These are phyloP conservation scores for Maccullochella peelii DNA, from an alignment of 2,113 vertebrate species.

Conservation along the genomic window DNA sequence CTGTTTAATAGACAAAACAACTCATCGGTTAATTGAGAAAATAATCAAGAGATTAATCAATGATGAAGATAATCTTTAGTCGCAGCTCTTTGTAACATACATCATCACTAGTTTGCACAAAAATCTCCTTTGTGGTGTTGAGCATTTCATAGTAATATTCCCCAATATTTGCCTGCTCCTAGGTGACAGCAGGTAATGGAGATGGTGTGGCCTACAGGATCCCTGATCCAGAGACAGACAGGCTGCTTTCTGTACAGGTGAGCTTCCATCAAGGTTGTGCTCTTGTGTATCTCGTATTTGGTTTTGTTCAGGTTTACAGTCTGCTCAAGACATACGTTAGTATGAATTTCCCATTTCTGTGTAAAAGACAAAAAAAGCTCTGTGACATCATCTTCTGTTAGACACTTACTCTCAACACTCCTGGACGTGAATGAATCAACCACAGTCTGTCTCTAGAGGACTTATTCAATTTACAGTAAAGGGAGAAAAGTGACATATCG, in stretches of 20 bases:
- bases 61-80: background rate
- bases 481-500: background rate
- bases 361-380: too few relatives aligned
- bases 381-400: background rate
- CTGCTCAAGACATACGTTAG: background rate
- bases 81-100: too few relatives aligned
- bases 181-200: conserved; percentile 54
- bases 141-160: background rate
- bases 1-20: background rate
- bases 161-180: background rate
- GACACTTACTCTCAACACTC: background rate
- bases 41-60: background rate
- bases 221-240: background rate
- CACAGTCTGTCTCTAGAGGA: background rate
- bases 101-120: background rate
- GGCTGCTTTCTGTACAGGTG: background rate
- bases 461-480: background rate
- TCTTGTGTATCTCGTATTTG: background rate
- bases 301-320: background rate
- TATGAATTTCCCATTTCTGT: background rate
- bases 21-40: background rate
- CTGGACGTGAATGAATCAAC: background rate
- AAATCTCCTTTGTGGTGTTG: background rate
- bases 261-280: background rate
- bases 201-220: fast-evolving